These are phyloP conservation scores for Antrozous pallidus DNA, from an alignment of 2,797 vertebrate genomes.

Conservation along the genomic window DNA sequence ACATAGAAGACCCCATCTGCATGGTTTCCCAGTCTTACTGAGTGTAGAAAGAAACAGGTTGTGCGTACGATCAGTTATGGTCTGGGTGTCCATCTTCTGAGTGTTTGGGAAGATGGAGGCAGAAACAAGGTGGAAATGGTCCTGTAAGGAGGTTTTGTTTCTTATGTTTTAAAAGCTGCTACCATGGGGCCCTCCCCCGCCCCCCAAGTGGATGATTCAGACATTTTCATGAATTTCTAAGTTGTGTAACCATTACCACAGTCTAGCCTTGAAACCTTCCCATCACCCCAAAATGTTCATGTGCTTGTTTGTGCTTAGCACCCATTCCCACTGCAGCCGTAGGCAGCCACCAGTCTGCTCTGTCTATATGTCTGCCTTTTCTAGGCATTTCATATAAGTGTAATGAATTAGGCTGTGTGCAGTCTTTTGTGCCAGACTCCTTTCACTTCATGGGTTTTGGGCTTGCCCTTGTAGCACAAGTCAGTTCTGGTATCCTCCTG, in stretches of 20 bases:
- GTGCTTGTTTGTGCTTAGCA: too few relatives aligned
- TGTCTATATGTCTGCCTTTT: not conserved
- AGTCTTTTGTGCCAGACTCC: not conserved
- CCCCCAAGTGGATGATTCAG: not conserved
- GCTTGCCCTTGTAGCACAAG: accelerated
- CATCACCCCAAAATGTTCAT: accelerated
- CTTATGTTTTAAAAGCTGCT: not conserved
- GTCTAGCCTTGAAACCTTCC: not conserved
- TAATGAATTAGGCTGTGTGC: accelerated
- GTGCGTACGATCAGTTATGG: accelerated
- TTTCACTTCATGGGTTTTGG: not conserved
- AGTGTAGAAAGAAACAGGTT: not conserved
- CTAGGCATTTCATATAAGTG: not conserved
- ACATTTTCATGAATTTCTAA: not conserved
- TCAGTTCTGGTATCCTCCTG: not conserved
- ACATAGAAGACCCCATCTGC: not conserved
- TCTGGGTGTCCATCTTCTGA: not conserved
- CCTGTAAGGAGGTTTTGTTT: not conserved
- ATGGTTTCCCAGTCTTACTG: not conserved
- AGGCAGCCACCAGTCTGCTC: not conserved
- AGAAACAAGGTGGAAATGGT: not conserved
- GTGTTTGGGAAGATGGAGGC: not conserved
- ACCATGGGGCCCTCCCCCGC: accelerated
- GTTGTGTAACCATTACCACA: not conserved
- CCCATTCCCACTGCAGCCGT: not conserved